Base-by-base conservation (phyloP, 2,797 vertebrate genomes). In the Macroramphosus scolopax region DNA sequence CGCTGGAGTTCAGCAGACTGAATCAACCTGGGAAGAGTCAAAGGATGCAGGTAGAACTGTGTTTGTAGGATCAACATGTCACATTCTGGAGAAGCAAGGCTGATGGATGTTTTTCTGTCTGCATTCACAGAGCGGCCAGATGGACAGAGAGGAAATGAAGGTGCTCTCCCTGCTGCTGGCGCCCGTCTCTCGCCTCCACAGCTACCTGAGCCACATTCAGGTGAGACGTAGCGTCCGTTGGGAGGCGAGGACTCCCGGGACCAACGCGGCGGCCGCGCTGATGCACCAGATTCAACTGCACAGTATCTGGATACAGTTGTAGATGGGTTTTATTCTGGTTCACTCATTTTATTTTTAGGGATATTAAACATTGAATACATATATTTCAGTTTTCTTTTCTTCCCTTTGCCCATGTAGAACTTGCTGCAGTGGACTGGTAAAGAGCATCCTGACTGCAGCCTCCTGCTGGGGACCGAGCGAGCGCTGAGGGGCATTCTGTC, bases 121-220 rank as follows among this genome's bases (percentile, higher is more conserved):
- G 5, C 15, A 13, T 55, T 11, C 3, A 30, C 71, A 86, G 87
- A 41, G 45, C 2, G 41, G 40, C 11, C 79, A 84, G 61, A 56
- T 63, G 65, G 86, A 88, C 65, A 69, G 56, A 34, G 85, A 86
- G 62, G 83, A 87, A 20, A 63, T 87, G 39, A 80, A 80, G 12
- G 76, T 89, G 59, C 80, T 91, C 17, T 85, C 86, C 7, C 46
- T 89, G 51, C 76, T 91, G 24, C 17, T 91, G 51, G 71, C 88
- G 0, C 90, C 90, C 0, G 78, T 91, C 4, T 81, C 88, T 1
- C 81, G 88, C 3, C 62, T 92, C n/a, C 88, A 90, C 65, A 57
- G 75, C 51, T 92, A 92, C 75, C 73, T 91, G 67, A 83, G 78
- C 64, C 88, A 88, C 64, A 84, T 90, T 22, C 89, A 92, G 86